Evolutionary conservation across 2,888 invertebrate genomes (phyloP).

Genomic region (Biston betularia): DNA sequence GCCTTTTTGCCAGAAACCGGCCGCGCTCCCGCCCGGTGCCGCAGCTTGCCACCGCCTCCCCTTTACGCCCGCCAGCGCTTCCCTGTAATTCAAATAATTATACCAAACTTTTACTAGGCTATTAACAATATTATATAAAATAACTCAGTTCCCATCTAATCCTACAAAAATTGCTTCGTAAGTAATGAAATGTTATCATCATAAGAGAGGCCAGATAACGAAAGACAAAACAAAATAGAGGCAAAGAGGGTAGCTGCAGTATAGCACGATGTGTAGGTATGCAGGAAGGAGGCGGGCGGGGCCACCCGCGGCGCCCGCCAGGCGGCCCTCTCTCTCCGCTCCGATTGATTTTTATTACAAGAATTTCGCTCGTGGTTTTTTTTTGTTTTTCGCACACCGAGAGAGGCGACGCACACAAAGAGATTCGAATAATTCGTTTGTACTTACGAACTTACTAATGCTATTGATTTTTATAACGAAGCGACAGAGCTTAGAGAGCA

Average conservation of each 20-base stretch:
- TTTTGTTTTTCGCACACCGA: slow-evolving; percentile 81
- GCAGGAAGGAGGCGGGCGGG: slow-evolving; percentile 58
- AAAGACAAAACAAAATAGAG: slow-evolving; percentile 29
- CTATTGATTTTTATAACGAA: slow-evolving; percentile 86
- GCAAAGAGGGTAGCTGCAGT: slow-evolving; percentile 70
- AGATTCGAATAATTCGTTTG: slow-evolving; percentile 84
- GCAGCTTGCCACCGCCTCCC: slow-evolving; percentile 25
- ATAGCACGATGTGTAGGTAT: slow-evolving; percentile 67
- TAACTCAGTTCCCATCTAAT: background rate
- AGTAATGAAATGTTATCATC: background rate
- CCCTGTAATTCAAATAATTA: background rate
- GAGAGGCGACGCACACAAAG: slow-evolving; percentile 78
- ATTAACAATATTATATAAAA: background rate
- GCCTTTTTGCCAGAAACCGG: slow-evolving; percentile 80
- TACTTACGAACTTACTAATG: slow-evolving; percentile 81
- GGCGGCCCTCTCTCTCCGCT: slow-evolving; percentile 82
- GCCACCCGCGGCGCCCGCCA: slow-evolving; percentile 80
- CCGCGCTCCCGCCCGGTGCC: slow-evolving; percentile 54
- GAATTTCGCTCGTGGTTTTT: slow-evolving; percentile 84
- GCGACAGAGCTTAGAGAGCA: slow-evolving; percentile 59
- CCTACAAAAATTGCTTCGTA: background rate
- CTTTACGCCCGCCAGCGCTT: slow-evolving; percentile 3
- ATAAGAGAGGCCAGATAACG: background rate
- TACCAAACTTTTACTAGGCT: background rate
- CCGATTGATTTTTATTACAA: slow-evolving; percentile 87